Evolutionary conservation across 2,797 vertebrate genomes (phyloP).

Genomic region (Trichosurus vulpecula): DNA sequence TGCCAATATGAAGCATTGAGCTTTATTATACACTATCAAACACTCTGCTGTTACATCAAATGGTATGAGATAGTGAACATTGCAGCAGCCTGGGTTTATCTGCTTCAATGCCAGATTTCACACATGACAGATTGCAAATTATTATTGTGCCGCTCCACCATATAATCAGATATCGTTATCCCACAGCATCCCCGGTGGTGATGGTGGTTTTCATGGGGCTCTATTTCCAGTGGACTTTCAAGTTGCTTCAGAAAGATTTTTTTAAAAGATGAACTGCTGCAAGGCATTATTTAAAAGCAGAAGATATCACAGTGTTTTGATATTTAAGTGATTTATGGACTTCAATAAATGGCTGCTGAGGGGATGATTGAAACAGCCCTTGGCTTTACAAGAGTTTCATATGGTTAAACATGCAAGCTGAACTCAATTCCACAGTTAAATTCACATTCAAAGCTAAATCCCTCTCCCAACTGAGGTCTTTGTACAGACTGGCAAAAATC

Average conservation of each 20-base stretch:
- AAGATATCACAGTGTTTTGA: slow-evolving; percentile 11
- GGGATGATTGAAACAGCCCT: slow-evolving; percentile 14
- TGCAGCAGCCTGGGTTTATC: slow-evolving; percentile 35
- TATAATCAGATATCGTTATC: slow-evolving; percentile 51
- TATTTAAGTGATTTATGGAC: background rate
- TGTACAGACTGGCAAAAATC: background rate
- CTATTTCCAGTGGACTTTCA: slow-evolving; percentile 38
- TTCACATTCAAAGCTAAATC: slow-evolving; percentile 18
- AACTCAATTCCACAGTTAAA: slow-evolving; percentile 9
- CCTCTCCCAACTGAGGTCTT: background rate
- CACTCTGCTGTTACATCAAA: slow-evolving; percentile 55
- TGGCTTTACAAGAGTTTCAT: background rate
- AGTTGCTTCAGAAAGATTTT: slow-evolving; percentile 33
- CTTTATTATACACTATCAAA: slow-evolving; percentile 37
- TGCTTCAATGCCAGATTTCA: slow-evolving; percentile 63
- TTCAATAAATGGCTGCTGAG: background rate
- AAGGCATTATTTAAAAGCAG: slow-evolving; percentile 21
- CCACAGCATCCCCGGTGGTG: slow-evolving; percentile 13
- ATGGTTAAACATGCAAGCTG: slow-evolving; percentile 23
- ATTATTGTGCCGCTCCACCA: slow-evolving; percentile 42
- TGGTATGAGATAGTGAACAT: slow-evolving; percentile 41
- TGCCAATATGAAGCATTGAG: slow-evolving; percentile 37
- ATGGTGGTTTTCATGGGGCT: background rate
- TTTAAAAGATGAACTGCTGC: slow-evolving; percentile 41
- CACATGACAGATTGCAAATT: slow-evolving; percentile 50